phyloP scores from a whole-genome alignment of 2,113 vertebrate species.

The Alligator sinensis region DNA sequence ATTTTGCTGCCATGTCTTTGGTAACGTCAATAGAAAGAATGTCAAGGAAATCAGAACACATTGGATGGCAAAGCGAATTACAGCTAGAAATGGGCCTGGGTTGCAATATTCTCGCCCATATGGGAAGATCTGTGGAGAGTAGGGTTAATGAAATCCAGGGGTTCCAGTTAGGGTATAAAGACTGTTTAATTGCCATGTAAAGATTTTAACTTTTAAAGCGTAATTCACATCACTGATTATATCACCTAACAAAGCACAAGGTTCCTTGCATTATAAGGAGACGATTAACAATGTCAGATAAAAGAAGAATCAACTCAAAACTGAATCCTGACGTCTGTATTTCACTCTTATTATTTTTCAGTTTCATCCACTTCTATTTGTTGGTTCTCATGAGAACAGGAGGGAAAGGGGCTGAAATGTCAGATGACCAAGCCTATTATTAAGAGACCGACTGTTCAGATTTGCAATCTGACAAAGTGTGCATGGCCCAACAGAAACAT shows the following conservation, averaged over 20 bases:
- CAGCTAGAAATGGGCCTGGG: background rate
- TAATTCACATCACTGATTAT: background rate
- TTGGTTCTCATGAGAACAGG: background rate
- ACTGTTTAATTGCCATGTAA: background rate
- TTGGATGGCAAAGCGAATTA: background rate
- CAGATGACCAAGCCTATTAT: background rate
- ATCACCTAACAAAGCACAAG: background rate
- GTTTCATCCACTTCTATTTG: background rate
- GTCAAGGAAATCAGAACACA: background rate
- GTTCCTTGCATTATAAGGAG: background rate
- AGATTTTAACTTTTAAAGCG: background rate
- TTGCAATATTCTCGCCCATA: rapidly evolving
- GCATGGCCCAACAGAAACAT: background rate
- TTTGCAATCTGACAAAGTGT: background rate
- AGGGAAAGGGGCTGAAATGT: background rate
- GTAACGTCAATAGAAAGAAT: background rate
- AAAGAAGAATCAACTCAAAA: background rate
- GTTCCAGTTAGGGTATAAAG: background rate
- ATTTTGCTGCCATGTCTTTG: background rate
- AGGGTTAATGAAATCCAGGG: rapidly evolving
- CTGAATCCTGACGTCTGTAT: background rate
- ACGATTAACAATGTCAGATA: background rate
- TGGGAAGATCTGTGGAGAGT: rapidly evolving
- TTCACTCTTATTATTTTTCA: background rate
- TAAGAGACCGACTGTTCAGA: rapidly evolving